Conservation (phyloP, 2,888 invertebrate species). For the Herminia tarsipennalis region DNA sequence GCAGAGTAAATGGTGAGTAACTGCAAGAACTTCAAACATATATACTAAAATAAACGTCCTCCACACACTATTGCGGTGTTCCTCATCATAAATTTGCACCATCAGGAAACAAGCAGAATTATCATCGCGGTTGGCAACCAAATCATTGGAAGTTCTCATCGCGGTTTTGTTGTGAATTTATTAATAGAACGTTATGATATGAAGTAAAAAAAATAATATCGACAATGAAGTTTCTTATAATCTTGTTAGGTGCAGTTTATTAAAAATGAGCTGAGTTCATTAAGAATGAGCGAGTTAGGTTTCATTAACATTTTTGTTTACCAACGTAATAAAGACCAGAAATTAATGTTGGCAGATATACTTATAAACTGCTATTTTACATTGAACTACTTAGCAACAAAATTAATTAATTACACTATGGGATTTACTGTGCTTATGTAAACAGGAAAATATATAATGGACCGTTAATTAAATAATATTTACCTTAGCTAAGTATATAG, state of each 20-base stretch:
- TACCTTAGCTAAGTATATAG: no score
- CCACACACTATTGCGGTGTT: no score
- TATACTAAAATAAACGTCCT: no score
- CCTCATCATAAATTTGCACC: neutral
- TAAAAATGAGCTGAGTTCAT: conserved; percentile 4
- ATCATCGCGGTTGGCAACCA: no score
- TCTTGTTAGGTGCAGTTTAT: no score
- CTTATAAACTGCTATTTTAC: neutral
- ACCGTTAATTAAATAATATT: no score
- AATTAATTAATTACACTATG: neutral
- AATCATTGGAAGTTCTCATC: no score
- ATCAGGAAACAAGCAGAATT: no score
- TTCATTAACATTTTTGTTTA: conserved; percentile 4
- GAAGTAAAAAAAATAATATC: neutral
- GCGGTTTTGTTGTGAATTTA: no score
- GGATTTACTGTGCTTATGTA: neutral
- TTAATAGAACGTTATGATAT: neutral
- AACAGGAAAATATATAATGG: neutral
- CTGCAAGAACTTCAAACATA: neutral
- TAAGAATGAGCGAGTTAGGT: no score
- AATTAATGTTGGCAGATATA: neutral
- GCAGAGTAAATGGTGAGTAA: conserved; percentile 94
- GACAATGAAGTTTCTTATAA: no score
- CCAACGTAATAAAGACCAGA: neutral
- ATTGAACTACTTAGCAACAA: no score